Conservation (phyloP, 2,113 vertebrate genomes). For the Zosterops pallidus region DNA sequence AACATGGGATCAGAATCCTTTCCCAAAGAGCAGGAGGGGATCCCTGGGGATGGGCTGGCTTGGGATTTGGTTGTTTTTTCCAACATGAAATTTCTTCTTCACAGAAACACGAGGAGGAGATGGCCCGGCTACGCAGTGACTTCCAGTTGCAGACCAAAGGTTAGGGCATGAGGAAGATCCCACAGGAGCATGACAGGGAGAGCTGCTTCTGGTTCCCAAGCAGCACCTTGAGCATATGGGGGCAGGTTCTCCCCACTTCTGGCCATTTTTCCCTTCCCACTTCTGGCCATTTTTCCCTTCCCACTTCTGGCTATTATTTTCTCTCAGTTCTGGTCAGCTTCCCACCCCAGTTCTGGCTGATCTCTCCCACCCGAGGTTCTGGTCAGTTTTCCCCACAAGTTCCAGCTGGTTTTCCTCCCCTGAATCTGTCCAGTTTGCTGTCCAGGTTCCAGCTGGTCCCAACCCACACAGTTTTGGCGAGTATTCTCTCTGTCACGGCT, state of each 20-base stretch:
- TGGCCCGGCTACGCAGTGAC: constrained; percentile 68
- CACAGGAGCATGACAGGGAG: neutral
- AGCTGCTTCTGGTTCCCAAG: neutral
- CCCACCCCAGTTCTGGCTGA: neutral
- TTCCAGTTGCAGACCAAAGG: constrained; percentile 84
- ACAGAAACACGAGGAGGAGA: constrained; percentile 86
- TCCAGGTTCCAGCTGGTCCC: neutral
- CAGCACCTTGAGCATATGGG: neutral
- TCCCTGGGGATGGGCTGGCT: neutral
- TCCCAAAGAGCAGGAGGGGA: neutral
- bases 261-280: neutral
- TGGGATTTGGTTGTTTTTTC: neutral
- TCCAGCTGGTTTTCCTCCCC: neutral
- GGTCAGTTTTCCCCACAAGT: neutral
- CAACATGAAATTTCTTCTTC: neutral
- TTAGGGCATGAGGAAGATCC: constrained; percentile 42
- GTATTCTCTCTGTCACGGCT: neutral
- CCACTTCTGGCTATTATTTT: neutral
- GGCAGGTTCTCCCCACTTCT: neutral
- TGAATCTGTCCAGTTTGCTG: neutral
- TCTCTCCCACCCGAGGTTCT: neutral
- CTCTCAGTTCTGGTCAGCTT: neutral
- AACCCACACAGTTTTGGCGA: neutral
- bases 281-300: neutral
- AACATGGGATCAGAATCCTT: neutral